A percentile compares a stretch with the other conserved stretches of the same genome.
These are phyloP conservation scores for Prunella strophiata DNA, from an alignment of 2,797 vertebrate species.

Conservation along the genomic window DNA sequence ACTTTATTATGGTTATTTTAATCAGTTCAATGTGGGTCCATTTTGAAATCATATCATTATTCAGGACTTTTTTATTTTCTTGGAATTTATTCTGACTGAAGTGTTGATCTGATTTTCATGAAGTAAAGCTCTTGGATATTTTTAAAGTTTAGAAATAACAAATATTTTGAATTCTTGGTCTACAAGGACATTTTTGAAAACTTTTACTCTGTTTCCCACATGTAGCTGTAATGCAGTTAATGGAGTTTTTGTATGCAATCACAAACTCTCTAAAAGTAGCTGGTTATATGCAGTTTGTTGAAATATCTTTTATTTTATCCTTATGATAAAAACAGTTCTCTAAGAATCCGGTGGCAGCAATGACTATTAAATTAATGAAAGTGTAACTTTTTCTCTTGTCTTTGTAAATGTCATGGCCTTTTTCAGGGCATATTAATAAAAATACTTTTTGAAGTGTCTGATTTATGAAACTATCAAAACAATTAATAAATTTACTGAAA, in stretches of 20 bases:
- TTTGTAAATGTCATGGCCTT: neutral
- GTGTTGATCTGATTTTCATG: neutral
- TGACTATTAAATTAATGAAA: neutral
- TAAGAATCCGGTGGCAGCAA: neutral
- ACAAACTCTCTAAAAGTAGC: neutral
- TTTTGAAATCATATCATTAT: neutral
- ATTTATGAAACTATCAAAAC: neutral
- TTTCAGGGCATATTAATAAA: neutral
- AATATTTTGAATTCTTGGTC: neutral
- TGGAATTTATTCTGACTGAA: neutral
- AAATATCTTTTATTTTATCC: neutral
- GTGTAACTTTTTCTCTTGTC: neutral
- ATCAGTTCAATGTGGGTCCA: neutral
- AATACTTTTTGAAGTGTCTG: neutral
- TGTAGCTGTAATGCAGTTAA: neutral
- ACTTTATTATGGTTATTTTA: neutral
- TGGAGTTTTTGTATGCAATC: fast-evolving
- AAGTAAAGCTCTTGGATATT: neutral
- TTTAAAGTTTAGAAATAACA: neutral
- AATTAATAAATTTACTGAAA: neutral
- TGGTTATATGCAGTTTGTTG: neutral
- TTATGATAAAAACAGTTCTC: neutral
- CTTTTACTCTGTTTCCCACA: neutral
- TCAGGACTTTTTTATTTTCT: neutral
- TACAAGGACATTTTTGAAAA: neutral